Base-by-base conservation (phyloP, 2,113 vertebrate genomes). In the Carassius gibelio region DNA sequence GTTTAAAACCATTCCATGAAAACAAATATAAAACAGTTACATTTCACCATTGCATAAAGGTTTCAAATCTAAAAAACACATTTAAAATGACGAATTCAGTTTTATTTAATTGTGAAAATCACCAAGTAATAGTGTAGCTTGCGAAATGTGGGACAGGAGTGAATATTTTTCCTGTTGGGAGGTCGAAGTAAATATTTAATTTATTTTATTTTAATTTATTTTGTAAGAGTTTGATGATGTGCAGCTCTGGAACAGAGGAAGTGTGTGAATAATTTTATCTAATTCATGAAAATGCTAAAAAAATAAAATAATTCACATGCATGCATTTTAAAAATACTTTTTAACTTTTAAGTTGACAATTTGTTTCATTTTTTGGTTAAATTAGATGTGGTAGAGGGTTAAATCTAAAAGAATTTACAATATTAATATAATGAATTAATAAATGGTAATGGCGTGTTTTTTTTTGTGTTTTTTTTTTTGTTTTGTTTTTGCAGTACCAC, bases 401-500 rank as follows among this genome's bases (percentile, higher is more conserved):
- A 34, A 15, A 68, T 34, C 3, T 68, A 89, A 90, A 91, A 88
- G 91, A 91, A 93, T 94, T 93, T 92, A 88, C 89, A 1, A 55
- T 55, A 17, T 55, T 55, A 86, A 48, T 11, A 83, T 72, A 80
- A 79, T 91, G 89, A 90, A 89, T 89, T 87, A 87, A 72, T 8
- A 77, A 68, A 9, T 15, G 23, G 50, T 15, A 69, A 8, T 1
- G 1, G 11, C 1, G 26, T 26, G 26, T 26, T 26, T 26, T 26
- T 26, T 26, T 26, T 26, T 9, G 2, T 59, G 14, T 57, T 74
- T 86, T 2, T 42, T 84, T 59, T 55, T 3, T n/a, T 48, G 38
- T 26, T 26, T 68, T 11, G 78, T 85, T 1, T 23, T 94, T 68
- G 36, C 94, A 99, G 98, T 99, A 99, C 92, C 98, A 99, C 93